These are phyloP conservation scores for Sinohyriopsis cumingii DNA, from an alignment of 2,888 invertebrate genomes.

Conservation along the genomic window DNA sequence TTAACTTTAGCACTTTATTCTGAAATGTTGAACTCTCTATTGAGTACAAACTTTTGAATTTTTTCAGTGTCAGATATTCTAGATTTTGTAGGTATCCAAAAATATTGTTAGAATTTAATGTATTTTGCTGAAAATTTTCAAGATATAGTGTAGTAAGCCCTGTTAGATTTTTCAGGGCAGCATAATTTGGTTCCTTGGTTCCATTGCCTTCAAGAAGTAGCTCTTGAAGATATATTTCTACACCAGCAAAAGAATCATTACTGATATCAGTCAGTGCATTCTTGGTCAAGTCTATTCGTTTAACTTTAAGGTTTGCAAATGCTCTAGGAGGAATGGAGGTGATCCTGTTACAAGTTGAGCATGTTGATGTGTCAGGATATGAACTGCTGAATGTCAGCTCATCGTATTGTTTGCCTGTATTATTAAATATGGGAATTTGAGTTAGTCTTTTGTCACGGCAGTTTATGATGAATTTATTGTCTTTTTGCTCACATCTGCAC, in stretches of 20 bases:
- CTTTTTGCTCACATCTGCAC: slow-evolving; percentile 19
- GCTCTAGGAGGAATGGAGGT: slow-evolving; percentile 71
- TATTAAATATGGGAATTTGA: slow-evolving; percentile 24
- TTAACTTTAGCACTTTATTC: slow-evolving; percentile 7
- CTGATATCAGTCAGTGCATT: slow-evolving; percentile 87
- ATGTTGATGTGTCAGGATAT: slow-evolving; percentile 10
- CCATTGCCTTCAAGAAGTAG: slow-evolving; percentile 78
- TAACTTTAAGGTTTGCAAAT: slow-evolving; percentile 87
- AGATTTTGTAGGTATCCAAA: slow-evolving; percentile 31
- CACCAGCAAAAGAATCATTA: slow-evolving; percentile 86
- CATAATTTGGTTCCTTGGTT: slow-evolving; percentile 18
- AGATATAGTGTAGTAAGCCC: slow-evolving; percentile 35
- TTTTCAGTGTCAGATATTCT: slow-evolving; percentile 30
- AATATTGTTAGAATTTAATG: slow-evolving; percentile 14
- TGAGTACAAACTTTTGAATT: slow-evolving; percentile 11
- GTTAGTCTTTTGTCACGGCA: slow-evolving; percentile 34
- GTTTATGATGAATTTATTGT: slow-evolving; percentile 31
- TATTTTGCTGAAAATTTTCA: slow-evolving; percentile 27
- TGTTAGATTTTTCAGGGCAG: slow-evolving; percentile 29
- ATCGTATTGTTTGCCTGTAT: slow-evolving; percentile 21
- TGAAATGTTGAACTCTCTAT: slow-evolving; percentile 14
- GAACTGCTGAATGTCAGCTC: slow-evolving; percentile 41
- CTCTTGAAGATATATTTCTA: slow-evolving; percentile 85
- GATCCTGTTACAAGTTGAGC: slow-evolving; percentile 34
- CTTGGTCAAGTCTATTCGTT: slow-evolving; percentile 87